Evolutionary conservation across 1,140 invertebrate species (phyloP).

Genomic region (Octopus bimaculoides): DNA sequence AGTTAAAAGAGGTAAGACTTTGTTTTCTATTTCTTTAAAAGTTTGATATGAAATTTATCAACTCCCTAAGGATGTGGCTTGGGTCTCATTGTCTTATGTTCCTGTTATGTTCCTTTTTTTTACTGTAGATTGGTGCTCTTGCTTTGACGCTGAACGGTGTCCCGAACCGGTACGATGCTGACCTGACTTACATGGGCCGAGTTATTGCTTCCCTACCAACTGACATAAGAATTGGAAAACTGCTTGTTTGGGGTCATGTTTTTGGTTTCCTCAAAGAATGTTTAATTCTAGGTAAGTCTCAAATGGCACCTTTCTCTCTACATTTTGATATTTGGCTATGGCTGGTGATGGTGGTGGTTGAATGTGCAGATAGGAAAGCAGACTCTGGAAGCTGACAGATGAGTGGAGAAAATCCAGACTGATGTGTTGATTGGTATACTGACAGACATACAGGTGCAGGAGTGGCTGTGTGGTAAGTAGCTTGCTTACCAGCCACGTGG

Average conservation of each 20-base stretch:
- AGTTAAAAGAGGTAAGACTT: constrained; percentile 76
- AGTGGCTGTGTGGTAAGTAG: no score
- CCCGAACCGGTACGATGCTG: constrained; percentile 72
- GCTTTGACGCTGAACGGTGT: constrained; percentile 61
- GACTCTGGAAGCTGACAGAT: no score
- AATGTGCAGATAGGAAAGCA: no score
- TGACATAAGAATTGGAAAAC: constrained; percentile 76
- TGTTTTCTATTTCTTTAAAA: neutral
- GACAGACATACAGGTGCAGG: no score
- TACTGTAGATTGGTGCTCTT: constrained; percentile 62
- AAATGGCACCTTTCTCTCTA: no score
- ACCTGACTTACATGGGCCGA: constrained; percentile 81
- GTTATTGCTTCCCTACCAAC: constrained; percentile 81
- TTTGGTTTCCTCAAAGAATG: constrained; percentile 82
- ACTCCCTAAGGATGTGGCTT: neutral
- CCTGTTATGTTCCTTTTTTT: neutral
- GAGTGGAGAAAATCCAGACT: no score
- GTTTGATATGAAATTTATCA: neutral
- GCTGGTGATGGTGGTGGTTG: no score
- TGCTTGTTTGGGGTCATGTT: constrained; percentile 84
- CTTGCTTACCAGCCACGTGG: no score
- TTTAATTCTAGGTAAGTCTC: constrained; percentile 77
- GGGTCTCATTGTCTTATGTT: neutral
- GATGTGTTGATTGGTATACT: no score
- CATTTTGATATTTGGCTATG: no score